Base-by-base conservation (phyloP, 2,888 invertebrate genomes). In the Lepidocyrtoides sp. region DNA sequence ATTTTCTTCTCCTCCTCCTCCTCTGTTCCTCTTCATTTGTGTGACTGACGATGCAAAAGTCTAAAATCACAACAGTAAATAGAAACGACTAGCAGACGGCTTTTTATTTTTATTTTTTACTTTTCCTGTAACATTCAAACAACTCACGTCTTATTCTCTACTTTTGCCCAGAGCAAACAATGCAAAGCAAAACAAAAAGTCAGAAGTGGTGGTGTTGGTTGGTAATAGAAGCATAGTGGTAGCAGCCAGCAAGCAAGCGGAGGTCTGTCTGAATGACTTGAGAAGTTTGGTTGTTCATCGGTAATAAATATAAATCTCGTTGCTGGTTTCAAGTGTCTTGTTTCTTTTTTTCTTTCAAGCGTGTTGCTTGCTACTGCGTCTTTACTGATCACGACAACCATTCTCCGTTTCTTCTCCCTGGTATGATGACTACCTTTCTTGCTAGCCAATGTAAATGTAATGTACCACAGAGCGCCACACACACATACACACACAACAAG, bases 11-110 rank as follows among this genome's bases (percentile, higher is more conserved):
- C n/a, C n/a, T n/a, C n/a, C n/a, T n/a, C n/a, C n/a, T n/a, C n/a
- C n/a, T 5, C 48, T 8, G 48, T 75, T 29, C 48, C 75, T 48
- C 29, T 75, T 75, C 48, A 23, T 75, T 23, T 48, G 20, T 17
- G 26, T 41, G 41, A 82, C 82, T 82, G 63, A 82, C 32, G 51
- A 79, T 48, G 44, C 88, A 82, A 81, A 87, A 87, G 63, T 79
- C 79, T 66, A 88, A 88, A 88, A 88, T 88, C 88, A 88, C 81
- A 81, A 82, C 54, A 54, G 83, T 57, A 83, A 89, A 89, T 48
- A 75, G 17, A 44, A 20, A 72, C 10, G 69, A 69, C 17, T 8
- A 23, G 26, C 0, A 60, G 26, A 41, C 17, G n/a, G 3, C 23
- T 60, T 12, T 60, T 5, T 14, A 17, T 14, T 32, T 41, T 17